These are phyloP conservation scores for Malacosoma neustria DNA, from an alignment of 2,888 invertebrate species.

Conservation along the genomic window DNA sequence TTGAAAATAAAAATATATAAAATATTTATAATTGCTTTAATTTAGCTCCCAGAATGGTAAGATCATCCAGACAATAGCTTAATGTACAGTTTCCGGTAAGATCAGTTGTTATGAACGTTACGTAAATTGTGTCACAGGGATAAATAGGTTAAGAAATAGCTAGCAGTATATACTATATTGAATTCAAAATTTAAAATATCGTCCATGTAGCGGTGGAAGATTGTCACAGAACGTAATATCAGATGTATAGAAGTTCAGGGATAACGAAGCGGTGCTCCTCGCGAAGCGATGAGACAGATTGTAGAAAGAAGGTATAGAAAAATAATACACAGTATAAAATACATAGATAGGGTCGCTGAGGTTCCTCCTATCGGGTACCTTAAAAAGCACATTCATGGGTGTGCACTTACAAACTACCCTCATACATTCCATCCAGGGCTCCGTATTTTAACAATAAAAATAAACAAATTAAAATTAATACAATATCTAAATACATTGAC, in stretches of 20 bases:
- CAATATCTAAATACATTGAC: conserved; percentile 31
- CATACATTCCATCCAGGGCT: conserved; percentile 57
- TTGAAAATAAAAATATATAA: too few species aligned
- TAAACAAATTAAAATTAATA: conserved; percentile 29
- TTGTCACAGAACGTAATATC: conserved; percentile 35
- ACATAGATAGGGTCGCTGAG: conserved; percentile 47
- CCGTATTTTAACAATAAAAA: conserved; percentile 38
- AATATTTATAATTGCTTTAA: too few species aligned
- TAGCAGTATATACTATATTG: background rate
- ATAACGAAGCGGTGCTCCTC: conserved; percentile 66
- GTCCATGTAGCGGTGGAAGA: conserved; percentile 40
- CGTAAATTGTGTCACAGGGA: too few species aligned
- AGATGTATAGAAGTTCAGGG: conserved; percentile 43
- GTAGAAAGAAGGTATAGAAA: conserved; percentile 41
- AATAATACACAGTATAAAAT: conserved; percentile 49
- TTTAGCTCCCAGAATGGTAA: too few species aligned
- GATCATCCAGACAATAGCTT: background rate
- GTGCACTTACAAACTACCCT: conserved; percentile 61
- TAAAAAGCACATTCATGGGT: conserved; percentile 73
- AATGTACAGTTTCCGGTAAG: too few species aligned
- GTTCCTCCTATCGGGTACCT: conserved; percentile 47
- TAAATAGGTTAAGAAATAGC: background rate
- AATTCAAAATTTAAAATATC: conserved; percentile 27
- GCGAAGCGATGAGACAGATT: conserved; percentile 54
- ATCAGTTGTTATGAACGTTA: too few species aligned